These are phyloP conservation scores for Tachycineta bicolor DNA, from an alignment of 2,113 vertebrate genomes.

Conservation along the genomic window DNA sequence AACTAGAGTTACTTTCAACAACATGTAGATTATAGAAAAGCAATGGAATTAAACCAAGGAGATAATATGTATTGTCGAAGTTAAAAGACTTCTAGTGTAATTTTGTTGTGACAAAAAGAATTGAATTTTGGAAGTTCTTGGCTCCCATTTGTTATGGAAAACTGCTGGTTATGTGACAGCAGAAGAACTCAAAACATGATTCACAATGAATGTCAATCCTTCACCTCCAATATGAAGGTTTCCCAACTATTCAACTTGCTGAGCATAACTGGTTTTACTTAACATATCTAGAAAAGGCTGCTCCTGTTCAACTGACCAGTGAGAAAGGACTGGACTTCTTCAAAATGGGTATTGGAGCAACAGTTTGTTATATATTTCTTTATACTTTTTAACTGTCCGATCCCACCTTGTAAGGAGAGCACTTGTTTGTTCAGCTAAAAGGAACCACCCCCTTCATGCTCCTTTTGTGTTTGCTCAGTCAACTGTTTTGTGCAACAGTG, in stretches of 20 bases:
- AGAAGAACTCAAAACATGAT: slow-evolving; percentile 57
- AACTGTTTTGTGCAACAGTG: slow-evolving; percentile 60
- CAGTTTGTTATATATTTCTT: slow-evolving; percentile 71
- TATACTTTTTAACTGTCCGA: slow-evolving; percentile 62
- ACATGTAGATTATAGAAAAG: slow-evolving; percentile 32
- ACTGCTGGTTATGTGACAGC: slow-evolving; percentile 41
- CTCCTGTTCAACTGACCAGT: slow-evolving; percentile 72
- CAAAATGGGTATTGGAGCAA: slow-evolving; percentile 68
- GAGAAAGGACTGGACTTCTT: slow-evolving; percentile 68
- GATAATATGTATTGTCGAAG: neutral
- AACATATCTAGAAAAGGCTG: slow-evolving; percentile 28
- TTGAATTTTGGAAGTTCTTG: neutral
- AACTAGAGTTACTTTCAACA: slow-evolving; percentile 51
- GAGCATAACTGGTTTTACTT: slow-evolving; percentile 69
- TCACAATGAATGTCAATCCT: slow-evolving; percentile 67
- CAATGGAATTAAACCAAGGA: slow-evolving; percentile 10
- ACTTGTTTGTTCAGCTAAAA: slow-evolving; percentile 60
- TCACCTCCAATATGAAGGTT: slow-evolving; percentile 51
- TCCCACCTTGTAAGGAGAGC: slow-evolving; percentile 67
- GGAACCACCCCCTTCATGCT: slow-evolving; percentile 51
- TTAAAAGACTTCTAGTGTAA: neutral
- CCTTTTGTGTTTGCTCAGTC: slow-evolving; percentile 60
- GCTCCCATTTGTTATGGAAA: neutral
- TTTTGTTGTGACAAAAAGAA: neutral
- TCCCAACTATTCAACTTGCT: slow-evolving; percentile 49